phyloP scores from a whole-genome alignment of 2,113 vertebrate genomes.

The Barnardius zonarius region DNA sequence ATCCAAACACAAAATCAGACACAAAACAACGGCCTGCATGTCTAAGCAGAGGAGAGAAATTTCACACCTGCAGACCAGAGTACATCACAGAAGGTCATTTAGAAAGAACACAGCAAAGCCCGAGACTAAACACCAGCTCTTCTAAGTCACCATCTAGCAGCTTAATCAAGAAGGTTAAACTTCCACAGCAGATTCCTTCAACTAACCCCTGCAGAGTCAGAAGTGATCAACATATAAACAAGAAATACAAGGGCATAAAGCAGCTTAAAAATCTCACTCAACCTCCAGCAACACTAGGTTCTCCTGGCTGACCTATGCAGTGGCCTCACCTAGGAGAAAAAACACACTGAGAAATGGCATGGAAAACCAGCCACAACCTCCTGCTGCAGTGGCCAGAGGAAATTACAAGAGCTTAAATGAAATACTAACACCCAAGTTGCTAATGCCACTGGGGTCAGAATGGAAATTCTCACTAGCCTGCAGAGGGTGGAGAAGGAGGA shows the following conservation, averaged over 20 bases:
- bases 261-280: neutral
- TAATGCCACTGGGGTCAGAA: neutral
- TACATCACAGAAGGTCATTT: neutral
- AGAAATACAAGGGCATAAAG: neutral
- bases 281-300: neutral
- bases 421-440: neutral
- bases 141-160: neutral
- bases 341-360: neutral
- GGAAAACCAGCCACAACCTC: neutral
- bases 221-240: neutral
- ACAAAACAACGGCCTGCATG: fast-evolving
- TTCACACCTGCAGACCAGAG: neutral
- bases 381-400: neutral
- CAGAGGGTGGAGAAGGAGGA: neutral
- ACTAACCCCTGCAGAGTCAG: neutral
- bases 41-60: neutral
- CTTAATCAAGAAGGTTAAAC: neutral
- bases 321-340: neutral
- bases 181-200: neutral
- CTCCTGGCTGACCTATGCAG: neutral
- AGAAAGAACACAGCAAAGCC: neutral
- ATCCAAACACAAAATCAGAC: neutral
- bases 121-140: neutral
- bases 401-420: neutral
- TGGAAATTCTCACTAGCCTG: neutral